Conservation (phyloP, 2,888 invertebrate species). For the Dicranocentrus wangi region DNA sequence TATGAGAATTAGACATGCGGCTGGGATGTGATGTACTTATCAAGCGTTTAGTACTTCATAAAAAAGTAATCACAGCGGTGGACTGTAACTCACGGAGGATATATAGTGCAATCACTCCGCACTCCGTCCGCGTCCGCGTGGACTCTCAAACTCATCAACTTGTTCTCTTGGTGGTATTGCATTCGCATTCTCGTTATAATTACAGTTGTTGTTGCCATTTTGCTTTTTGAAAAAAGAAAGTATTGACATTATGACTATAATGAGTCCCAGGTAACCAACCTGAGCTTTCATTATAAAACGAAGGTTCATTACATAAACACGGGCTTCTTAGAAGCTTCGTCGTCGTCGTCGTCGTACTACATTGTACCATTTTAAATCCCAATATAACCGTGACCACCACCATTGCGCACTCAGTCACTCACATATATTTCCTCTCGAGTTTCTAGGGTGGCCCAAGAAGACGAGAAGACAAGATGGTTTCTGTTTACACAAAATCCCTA, state of each 20-base stretch:
- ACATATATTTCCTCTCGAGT: background rate
- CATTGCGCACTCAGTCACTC: constrained; percentile 4
- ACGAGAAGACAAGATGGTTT: background rate
- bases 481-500: background rate
- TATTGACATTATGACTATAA: background rate
- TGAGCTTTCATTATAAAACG: background rate
- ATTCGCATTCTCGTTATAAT: constrained; percentile 8
- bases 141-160: too few relatives aligned
- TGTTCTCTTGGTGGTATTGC: constrained; percentile 1
- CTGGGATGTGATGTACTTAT: background rate
- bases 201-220: constrained; percentile 6
- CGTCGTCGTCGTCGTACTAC: too few relatives aligned
- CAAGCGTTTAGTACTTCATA: constrained; percentile 20
- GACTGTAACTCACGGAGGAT: too few relatives aligned
- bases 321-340: too few relatives aligned
- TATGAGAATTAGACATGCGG: too few relatives aligned
- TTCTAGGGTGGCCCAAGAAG: background rate
- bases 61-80: constrained; percentile 12
- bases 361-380: too few relatives aligned
- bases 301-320: background rate
- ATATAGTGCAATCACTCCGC: too few relatives aligned
- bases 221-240: background rate
- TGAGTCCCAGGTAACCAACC: background rate
- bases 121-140: too few relatives aligned
- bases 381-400: constrained; percentile 20